phyloP scores from a whole-genome alignment of 2,888 invertebrate species.

The Trissolcus brochymenae region DNA sequence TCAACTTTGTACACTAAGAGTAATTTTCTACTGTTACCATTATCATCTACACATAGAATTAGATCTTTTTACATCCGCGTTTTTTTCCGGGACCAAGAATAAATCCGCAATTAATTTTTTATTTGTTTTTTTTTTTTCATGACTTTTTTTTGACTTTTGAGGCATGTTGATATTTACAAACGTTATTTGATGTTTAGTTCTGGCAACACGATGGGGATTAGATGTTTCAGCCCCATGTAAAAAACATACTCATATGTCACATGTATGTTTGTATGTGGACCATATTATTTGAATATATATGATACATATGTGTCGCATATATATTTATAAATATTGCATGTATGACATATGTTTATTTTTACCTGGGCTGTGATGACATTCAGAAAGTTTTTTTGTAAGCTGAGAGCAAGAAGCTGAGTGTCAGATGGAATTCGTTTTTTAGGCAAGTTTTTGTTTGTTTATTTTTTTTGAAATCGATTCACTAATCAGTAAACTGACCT shows the following conservation, averaged over 20 bases:
- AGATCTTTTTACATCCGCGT: not conserved
- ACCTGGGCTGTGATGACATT: slow-evolving; percentile 9
- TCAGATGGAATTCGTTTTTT: too few relatives aligned
- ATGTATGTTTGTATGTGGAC: too few relatives aligned
- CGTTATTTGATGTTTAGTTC: slow-evolving; percentile 37
- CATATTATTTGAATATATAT: too few relatives aligned
- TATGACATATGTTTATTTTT: not conserved
- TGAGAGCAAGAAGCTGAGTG: not conserved
- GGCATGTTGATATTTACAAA: slow-evolving; percentile 28
- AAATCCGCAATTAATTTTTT: not conserved
- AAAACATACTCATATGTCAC: too few relatives aligned
- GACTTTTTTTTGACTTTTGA: not conserved
- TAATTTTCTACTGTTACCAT: too few relatives aligned
- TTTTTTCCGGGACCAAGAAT: too few relatives aligned
- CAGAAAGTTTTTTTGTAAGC: slow-evolving; percentile 20
- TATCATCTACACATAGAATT: slow-evolving; percentile 5
- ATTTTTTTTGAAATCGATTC: too few relatives aligned
- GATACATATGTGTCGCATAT: too few relatives aligned
- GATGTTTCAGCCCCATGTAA: not conserved
- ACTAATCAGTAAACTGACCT: too few relatives aligned
- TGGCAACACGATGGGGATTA: slow-evolving; percentile 48
- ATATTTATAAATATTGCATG: too few relatives aligned
- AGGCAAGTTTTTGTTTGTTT: too few relatives aligned
- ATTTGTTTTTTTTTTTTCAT: not conserved
- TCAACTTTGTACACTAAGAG: slow-evolving; percentile 7